These are phyloP conservation scores for Toxotes jaculatrix DNA, from an alignment of 2,113 vertebrate species.

Conservation along the genomic window DNA sequence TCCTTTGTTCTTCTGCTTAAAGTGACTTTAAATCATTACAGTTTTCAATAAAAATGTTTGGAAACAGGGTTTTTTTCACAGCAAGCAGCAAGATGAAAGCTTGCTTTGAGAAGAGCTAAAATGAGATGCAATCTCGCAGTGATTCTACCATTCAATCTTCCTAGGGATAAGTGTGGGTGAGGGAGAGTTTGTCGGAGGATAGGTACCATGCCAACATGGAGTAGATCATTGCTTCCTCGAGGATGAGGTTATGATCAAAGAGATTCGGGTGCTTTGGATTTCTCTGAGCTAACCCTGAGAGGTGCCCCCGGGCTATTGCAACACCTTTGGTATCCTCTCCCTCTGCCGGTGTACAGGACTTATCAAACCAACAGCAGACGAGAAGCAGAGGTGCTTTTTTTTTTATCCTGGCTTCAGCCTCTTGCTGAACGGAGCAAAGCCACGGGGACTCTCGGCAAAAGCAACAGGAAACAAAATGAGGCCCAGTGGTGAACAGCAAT, in stretches of 20 bases:
- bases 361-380: constrained; percentile 61
- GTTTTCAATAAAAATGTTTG: constrained; percentile 19
- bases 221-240: constrained; percentile 51
- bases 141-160: constrained; percentile 20
- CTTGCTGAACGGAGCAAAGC: constrained; percentile 41
- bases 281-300: constrained; percentile 61
- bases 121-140: constrained; percentile 37
- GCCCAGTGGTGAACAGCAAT: constrained; percentile 5
- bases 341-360: constrained; percentile 39
- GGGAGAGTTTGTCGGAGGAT: constrained; percentile 29
- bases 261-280: constrained; percentile 64
- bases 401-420: constrained; percentile 27
- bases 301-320: constrained; percentile 62
- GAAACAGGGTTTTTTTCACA: constrained; percentile 22
- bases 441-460: neutral
- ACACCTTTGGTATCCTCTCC: constrained; percentile 56
- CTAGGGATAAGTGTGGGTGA: constrained; percentile 14
- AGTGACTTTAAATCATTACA: neutral
- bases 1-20: constrained; percentile 12
- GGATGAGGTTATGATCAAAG: constrained; percentile 71
- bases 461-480: constrained; percentile 34
- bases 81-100: constrained; percentile 45
- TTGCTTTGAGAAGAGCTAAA: constrained; percentile 33
- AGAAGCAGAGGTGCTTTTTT: constrained; percentile 17
- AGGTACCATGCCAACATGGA: constrained; percentile 40